Evolutionary conservation across 2,113 vertebrate species (phyloP).

Genomic region (Stictonetta naevosa): DNA sequence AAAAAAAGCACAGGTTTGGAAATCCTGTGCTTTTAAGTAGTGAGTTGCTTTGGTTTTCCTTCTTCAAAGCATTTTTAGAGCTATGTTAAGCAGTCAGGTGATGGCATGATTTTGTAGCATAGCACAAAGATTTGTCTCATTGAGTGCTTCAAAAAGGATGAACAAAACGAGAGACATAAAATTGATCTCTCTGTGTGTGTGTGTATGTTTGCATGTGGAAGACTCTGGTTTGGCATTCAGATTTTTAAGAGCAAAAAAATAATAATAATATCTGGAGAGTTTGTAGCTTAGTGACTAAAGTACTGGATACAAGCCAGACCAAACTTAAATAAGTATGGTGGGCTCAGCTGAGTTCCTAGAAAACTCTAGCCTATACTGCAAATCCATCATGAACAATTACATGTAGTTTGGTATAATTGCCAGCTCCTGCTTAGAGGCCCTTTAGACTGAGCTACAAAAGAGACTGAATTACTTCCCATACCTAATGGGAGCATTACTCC

Average conservation of each 20-base stretch:
- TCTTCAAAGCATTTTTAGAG: background rate
- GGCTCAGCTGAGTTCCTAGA: conserved; percentile 68
- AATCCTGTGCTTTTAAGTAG: conserved; percentile 1
- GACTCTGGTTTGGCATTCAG: conserved; percentile 24
- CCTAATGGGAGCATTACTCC: conserved; percentile 11
- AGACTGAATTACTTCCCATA: conserved; percentile 28
- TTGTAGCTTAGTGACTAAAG: conserved; percentile 64
- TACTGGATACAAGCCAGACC: conserved; percentile 63
- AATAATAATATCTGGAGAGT: conserved; percentile 15
- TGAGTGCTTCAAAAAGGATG: background rate
- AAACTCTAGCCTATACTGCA: conserved; percentile 61
- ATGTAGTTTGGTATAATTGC: conserved; percentile 67
- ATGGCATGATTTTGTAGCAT: background rate
- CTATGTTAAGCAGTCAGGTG: background rate
- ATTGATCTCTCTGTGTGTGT: background rate
- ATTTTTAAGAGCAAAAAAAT: conserved; percentile 24
- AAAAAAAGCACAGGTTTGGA: background rate
- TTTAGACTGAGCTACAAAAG: conserved; percentile 28
- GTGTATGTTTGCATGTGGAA: background rate
- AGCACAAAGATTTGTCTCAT: background rate
- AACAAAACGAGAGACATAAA: conserved; percentile 24
- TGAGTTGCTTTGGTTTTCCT: background rate
- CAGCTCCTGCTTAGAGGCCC: conserved; percentile 31
- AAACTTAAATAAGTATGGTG: conserved; percentile 62
- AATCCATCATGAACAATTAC: conserved; percentile 71